Percentiles rank a stretch among this genome's conserved stretches.
phyloP scores from a whole-genome alignment of 64 coral and sea anemone genomes.

The Dendrophyllia cribrosa region DNA sequence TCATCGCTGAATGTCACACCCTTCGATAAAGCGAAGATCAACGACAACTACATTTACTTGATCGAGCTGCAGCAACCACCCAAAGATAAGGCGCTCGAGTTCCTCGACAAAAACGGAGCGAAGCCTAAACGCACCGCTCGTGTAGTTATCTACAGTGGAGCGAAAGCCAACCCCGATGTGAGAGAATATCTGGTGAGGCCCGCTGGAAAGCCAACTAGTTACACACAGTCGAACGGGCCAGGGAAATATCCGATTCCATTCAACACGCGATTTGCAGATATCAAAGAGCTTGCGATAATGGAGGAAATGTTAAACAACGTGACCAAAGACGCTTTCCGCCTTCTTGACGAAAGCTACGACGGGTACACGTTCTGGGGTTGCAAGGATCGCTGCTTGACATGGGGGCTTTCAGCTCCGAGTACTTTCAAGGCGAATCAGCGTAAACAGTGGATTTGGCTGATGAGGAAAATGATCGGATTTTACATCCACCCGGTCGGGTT shows the following conservation, averaged over 20 bases:
- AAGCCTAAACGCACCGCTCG: conserved; percentile 62
- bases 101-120: conserved; percentile 57
- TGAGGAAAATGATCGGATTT: conserved; percentile 23
- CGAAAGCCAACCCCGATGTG: conserved; percentile 31
- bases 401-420: conserved; percentile 55
- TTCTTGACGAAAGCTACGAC: conserved; percentile 75
- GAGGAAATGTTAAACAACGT: conserved; percentile 23
- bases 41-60: conserved; percentile 86
- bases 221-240: conserved; percentile 14
- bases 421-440: conserved; percentile 53
- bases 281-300: conserved; percentile 38
- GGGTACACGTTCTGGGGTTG: conserved; percentile 58
- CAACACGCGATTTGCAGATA: conserved; percentile 70
- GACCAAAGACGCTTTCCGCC: conserved; percentile 12
- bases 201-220: conserved; percentile 15
- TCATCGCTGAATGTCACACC: conserved; percentile 59
- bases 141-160: conserved; percentile 66
- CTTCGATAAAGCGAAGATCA: conserved; percentile 50
- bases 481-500: conserved; percentile 72
- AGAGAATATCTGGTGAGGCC: conserved; percentile 76
- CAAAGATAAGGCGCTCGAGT: conserved; percentile 71
- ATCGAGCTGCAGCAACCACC: conserved; percentile 66
- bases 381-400: conserved; percentile 50
- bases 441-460: conserved; percentile 67
- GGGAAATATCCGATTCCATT: conserved; percentile 84